These are phyloP conservation scores for Chrysotoxum bicinctum DNA, from an alignment of 2,888 invertebrate genomes.

Conservation along the genomic window DNA sequence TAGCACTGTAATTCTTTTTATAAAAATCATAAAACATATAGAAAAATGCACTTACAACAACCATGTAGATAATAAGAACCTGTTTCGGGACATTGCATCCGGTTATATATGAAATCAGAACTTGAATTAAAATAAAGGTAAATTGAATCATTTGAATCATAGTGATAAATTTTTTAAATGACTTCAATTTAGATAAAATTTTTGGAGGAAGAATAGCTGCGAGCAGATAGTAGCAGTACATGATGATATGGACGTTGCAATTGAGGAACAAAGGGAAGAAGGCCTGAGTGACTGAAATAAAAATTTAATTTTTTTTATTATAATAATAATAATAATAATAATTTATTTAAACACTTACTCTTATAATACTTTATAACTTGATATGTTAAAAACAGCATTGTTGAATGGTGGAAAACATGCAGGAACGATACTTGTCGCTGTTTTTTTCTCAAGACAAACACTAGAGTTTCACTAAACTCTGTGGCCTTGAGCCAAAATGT, in stretches of 20 bases:
- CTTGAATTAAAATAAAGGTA: conserved; percentile 84
- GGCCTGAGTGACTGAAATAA: conserved; percentile 85
- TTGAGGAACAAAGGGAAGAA: conserved; percentile 87
- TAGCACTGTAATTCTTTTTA: conserved; percentile 79
- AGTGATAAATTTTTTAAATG: conserved; percentile 85
- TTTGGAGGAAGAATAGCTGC: conserved; percentile 84
- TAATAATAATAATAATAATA: neutral
- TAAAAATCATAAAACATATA: conserved; percentile 89
- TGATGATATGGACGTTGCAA: conserved; percentile 86
- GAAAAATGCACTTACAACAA: conserved; percentile 85
- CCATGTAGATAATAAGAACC: conserved; percentile 83
- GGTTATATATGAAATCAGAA: conserved; percentile 82
- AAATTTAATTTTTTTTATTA: neutral
- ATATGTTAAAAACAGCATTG: conserved; percentile 85
- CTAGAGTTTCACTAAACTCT: conserved; percentile 87
- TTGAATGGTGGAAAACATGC: conserved; percentile 88
- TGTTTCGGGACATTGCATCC: conserved; percentile 84
- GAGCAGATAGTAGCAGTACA: conserved; percentile 89
- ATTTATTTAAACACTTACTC: conserved; percentile 83
- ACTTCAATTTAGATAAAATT: conserved; percentile 83
- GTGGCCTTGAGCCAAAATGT: conserved; percentile 85
- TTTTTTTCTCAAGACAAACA: conserved; percentile 88
- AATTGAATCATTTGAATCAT: conserved; percentile 89
- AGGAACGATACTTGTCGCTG: conserved; percentile 87
- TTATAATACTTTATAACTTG: conserved; percentile 85